These are phyloP conservation scores for Megaleporinus macrocephalus DNA, from an alignment of 2,113 vertebrate genomes.

Conservation along the genomic window DNA sequence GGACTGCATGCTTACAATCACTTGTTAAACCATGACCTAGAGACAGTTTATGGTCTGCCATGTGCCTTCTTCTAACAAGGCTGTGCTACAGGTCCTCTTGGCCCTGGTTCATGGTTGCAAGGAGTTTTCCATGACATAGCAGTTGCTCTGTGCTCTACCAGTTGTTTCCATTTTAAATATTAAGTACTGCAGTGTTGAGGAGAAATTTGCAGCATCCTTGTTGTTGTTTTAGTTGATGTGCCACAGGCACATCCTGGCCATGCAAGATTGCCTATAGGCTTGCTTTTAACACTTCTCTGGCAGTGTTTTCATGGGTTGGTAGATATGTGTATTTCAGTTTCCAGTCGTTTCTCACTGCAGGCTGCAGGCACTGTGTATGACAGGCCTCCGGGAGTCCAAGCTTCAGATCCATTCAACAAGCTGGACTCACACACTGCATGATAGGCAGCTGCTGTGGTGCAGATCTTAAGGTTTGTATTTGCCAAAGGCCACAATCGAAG, in stretches of 20 bases:
- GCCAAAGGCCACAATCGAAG: constrained; percentile 8
- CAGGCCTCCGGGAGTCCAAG: constrained; percentile 26
- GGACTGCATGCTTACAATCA: too few species aligned
- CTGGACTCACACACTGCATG: constrained; percentile 10
- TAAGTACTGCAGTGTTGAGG: neutral
- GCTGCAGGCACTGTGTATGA: constrained; percentile 16
- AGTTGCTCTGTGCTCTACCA: neutral
- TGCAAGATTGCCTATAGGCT: neutral
- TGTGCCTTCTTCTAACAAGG: neutral
- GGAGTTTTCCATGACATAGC: neutral
- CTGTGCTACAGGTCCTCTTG: neutral
- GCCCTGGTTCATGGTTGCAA: neutral
- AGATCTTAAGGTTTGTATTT: constrained; percentile 29
- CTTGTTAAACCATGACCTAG: too few species aligned
- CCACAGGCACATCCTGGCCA: neutral
- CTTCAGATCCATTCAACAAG: constrained; percentile 25
- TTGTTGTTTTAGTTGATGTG: neutral
- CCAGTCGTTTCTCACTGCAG: neutral
- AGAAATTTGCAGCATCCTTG: neutral
- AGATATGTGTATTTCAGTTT: neutral
- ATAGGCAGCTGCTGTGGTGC: constrained; percentile 16
- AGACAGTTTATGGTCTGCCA: neutral
- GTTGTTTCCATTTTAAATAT: neutral
- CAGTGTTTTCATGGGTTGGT: neutral
- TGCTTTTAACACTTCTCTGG: neutral